These are phyloP conservation scores for Endotricha flammealis DNA, from an alignment of 2,888 invertebrate species.

Conservation along the genomic window DNA sequence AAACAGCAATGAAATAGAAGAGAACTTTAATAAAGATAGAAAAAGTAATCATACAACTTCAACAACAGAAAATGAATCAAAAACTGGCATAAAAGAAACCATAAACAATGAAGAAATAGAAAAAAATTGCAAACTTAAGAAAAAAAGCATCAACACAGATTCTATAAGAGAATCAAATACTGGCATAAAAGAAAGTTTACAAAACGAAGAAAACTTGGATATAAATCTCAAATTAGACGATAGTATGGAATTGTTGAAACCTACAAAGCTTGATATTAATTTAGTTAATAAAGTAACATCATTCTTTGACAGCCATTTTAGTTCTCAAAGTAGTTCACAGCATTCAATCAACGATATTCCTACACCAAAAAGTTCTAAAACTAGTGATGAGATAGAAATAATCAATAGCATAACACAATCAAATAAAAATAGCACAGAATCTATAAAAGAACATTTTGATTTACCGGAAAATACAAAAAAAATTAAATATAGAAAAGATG, in stretches of 20 bases:
- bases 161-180: no score
- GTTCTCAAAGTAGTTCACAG: conserved; percentile 46
- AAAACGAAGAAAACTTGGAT: no score
- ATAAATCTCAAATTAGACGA: conserved; percentile 9
- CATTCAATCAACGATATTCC: conserved; percentile 49
- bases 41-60: no score
- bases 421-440: conserved; percentile 20
- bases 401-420: conserved; percentile 30
- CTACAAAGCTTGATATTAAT: conserved; percentile 17
- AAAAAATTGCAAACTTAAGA: no score
- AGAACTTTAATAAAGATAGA: no score
- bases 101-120: no score
- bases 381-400: conserved; percentile 50
- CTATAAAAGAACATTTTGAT: conserved; percentile 19
- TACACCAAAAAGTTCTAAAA: conserved; percentile 41
- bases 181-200: no score
- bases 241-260: conserved; percentile 13
- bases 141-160: no score
- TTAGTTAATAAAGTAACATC: conserved; percentile 44
- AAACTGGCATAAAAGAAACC: no score
- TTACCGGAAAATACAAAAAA: conserved; percentile 36
- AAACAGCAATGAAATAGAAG: no score
- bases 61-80: no score
- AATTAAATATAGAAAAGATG: conserved; percentile 63
- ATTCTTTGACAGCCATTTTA: conserved; percentile 56